Base-by-base conservation (phyloP, 1,140 invertebrate genomes). In the Galleria mellonella region DNA sequence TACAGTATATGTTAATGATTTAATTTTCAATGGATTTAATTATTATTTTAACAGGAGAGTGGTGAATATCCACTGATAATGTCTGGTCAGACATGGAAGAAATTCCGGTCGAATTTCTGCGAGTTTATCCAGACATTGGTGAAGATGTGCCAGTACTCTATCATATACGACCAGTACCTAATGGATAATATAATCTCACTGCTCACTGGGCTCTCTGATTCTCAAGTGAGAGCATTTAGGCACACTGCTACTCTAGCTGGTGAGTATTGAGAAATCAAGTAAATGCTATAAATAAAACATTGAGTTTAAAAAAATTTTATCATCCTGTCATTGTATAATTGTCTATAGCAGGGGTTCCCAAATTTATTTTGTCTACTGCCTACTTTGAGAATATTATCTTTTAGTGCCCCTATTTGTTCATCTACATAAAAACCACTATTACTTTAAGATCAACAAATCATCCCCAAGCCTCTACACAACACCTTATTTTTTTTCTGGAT, bases 151-250 rank as follows among this genome's bases (percentile, higher is more conserved):
- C 98, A 99, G 81, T 98, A 99, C 86, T 97, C 96, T 32, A 99
- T 99, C 45, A 99, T 99, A 64, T 99, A 99, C 72, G 98, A 99
- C 87, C 97, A 99, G 72, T 98, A 97, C 82, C 87, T 99, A 30
- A 99, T 99, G 97, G 98, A 99, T 77, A 99, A 98, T 82, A 93
- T 99, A 5, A 99, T 99, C 58, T 98, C 98, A 0, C 87, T 99
- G 15, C 87, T 99, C 7, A 99, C 97, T 50, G 97, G 97, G 3
- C 87, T 99, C 9, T 98, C 98, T 0, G 98, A 99, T 88, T 99
- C 97, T 0, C 97, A 98, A 91, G 98, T 99, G 13, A 89, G 98
- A 76, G 98, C 98, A 13, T 99, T 99, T 79, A 89, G 98, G 40
- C 98, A 99, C 77, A 99, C 98, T 5, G 97, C 98, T 29, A 99